Base-by-base conservation (phyloP, 2,797 vertebrate species). In the Sternarchorhynchus goeldii region DNA sequence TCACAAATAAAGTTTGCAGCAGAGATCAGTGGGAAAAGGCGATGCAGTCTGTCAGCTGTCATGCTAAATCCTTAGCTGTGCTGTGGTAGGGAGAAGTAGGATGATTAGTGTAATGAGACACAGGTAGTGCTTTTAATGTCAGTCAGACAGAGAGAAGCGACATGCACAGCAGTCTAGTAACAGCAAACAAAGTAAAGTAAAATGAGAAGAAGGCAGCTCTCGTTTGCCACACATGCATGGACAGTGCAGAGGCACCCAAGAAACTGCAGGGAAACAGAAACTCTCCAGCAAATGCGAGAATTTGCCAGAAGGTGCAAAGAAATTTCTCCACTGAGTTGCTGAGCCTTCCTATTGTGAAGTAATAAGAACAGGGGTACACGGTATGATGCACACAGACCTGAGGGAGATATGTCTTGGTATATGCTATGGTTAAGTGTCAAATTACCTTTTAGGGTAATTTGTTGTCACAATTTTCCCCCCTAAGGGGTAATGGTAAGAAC, bases 191-290 rank as follows among this genome's bases (percentile, higher is more conserved):
- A 69, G 39, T 73, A 74, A 79, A 80, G 29, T n/a, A 69, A 29
- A 21, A 56, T 56, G 5, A 80, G 59, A 3, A 39, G 32, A 55
- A 53, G 39, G 34, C 56, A 31, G 2, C 6, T 21, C 21, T 17
- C 10, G 32, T 41, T 62, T 41, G 68, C 62, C 73, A 81, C 76
- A 79, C 76, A 73, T 81, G 79, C 78, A 83, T 84, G 82, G 82
- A 83, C 75, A 80, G 29, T 64, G 67, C 31, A 36, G 55, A 76
- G 62, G 58, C 63, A 73, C 59, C 71, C 25, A 72, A 64, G 70
- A 76, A 69, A 71, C 75, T 78, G 77, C 57, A 73, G 62, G 70
- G 74, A 70, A 68, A 72, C 56, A 78, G 50, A 78, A 76, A 74
- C 64, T 80, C 70, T 68, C 74, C 69, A 70, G 71, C 65, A 76